Evolutionary conservation across 2,797 vertebrate species (phyloP).

Genomic region (Malurus splendens): DNA sequence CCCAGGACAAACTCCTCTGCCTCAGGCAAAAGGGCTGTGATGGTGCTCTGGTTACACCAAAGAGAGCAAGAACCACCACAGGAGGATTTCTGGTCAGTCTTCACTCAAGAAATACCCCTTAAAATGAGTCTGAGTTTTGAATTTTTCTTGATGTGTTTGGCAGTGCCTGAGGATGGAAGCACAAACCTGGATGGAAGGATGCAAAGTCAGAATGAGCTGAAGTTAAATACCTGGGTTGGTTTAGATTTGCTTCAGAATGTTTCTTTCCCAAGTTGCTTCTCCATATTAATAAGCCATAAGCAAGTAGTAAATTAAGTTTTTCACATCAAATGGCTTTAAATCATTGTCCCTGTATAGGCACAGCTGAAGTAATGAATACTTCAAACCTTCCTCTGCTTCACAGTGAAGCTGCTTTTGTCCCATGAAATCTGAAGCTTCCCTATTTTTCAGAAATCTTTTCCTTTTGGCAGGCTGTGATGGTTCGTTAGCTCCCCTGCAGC

Average conservation of each 20-base stretch:
- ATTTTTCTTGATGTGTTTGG: background rate
- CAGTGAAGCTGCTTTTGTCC: background rate
- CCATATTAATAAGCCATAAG: background rate
- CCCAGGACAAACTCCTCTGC: background rate
- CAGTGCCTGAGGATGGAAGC: background rate
- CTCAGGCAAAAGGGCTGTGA: background rate
- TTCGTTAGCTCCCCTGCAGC: background rate
- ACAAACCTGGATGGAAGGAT: background rate
- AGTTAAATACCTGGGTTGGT: background rate
- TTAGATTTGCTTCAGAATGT: background rate
- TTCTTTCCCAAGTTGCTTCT: background rate
- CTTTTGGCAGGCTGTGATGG: background rate
- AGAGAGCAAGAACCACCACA: background rate
- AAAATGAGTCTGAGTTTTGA: background rate
- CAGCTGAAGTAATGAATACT: background rate
- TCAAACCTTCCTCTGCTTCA: background rate
- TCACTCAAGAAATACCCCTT: background rate
- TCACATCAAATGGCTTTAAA: background rate
- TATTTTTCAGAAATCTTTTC: background rate
- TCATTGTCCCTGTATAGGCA: background rate
- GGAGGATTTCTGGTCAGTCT: background rate
- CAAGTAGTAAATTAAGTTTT: background rate
- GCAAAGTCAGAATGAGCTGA: background rate
- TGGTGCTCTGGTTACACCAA: fast-evolving
- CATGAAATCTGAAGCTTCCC: background rate